phyloP scores from a whole-genome alignment of 2,888 invertebrate species.

The Hemithea aestivaria region DNA sequence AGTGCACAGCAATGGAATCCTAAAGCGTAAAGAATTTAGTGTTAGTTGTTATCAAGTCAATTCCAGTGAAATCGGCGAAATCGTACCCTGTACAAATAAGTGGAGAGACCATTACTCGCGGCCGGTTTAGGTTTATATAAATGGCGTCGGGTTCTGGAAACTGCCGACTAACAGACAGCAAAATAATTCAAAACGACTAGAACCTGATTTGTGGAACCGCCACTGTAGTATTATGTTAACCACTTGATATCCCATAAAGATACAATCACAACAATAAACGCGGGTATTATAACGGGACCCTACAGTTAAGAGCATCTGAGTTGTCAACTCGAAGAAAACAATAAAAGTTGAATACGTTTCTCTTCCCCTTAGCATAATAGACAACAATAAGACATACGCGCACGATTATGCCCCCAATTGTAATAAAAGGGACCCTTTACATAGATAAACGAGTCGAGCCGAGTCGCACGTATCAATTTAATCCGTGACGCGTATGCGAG shows the following conservation, averaged over 20 bases:
- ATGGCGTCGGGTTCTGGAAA: constrained; percentile 43
- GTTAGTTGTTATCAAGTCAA: constrained; percentile 2
- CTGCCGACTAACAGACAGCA: constrained; percentile 36
- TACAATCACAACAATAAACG: constrained; percentile 29
- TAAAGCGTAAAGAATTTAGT: too few species aligned
- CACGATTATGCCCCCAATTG: constrained; percentile 63
- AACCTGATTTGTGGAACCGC: constrained; percentile 35
- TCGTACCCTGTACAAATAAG: constrained; percentile 24
- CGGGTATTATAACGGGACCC: constrained; percentile 32
- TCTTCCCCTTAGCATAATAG: constrained; percentile 44
- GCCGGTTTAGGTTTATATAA: constrained; percentile 48
- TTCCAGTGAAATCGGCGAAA: constrained; percentile 25
- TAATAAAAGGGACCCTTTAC: constrained; percentile 72
- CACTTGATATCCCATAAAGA: constrained; percentile 28
- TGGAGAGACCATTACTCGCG: constrained; percentile 41
- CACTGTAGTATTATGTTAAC: constrained; percentile 24
- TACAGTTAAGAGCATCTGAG: constrained; percentile 42
- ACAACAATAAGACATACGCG: constrained; percentile 63
- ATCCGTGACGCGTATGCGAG: constrained; percentile 60
- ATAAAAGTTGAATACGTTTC: constrained; percentile 52
- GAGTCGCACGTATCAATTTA: constrained; percentile 73
- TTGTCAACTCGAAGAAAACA: constrained; percentile 49
- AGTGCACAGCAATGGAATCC: too few species aligned
- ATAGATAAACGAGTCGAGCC: constrained; percentile 67
- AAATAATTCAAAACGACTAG: constrained; percentile 30